Percentiles rank a stretch among this genome's conserved stretches.
Conservation (phyloP, 2,113 vertebrate species). For the Haliaeetus leucogaster region DNA sequence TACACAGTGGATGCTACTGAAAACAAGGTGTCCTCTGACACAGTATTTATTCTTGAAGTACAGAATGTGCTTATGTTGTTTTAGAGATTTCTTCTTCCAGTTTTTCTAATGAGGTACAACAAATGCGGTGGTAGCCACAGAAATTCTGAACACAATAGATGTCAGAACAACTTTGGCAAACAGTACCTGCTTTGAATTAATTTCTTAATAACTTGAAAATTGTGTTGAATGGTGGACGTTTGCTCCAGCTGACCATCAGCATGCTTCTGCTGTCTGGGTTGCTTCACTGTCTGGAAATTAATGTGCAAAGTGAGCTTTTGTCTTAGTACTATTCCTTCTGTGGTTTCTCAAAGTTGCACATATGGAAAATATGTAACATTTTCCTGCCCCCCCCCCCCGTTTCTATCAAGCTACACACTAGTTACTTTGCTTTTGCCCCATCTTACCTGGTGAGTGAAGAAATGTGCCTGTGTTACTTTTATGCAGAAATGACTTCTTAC, state of each 20-base stretch:
- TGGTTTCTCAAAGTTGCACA: conserved; percentile 11
- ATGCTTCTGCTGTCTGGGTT: neutral
- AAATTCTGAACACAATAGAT: neutral
- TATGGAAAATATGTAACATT: conserved; percentile 17
- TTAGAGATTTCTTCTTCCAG: neutral
- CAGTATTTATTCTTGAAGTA: neutral
- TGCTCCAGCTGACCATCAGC: neutral
- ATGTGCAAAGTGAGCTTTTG: neutral
- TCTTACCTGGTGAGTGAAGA: neutral
- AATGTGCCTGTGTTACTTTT: neutral
- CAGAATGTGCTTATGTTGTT: neutral
- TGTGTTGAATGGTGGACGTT: neutral
- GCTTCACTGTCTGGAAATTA: neutral
- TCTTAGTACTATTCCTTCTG: neutral
- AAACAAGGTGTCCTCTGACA: neutral
- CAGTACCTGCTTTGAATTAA: neutral
- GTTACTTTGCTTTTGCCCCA: neutral
- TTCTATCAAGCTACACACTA: neutral
- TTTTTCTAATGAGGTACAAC: neutral
- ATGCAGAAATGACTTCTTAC: neutral
- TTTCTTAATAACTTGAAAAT: neutral
- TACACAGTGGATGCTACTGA: neutral
- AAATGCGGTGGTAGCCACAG: neutral
- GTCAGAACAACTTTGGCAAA: neutral
- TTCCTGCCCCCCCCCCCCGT: neutral